phyloP scores from a whole-genome alignment of 2,888 invertebrate species.

The Euzophera pinguis region DNA sequence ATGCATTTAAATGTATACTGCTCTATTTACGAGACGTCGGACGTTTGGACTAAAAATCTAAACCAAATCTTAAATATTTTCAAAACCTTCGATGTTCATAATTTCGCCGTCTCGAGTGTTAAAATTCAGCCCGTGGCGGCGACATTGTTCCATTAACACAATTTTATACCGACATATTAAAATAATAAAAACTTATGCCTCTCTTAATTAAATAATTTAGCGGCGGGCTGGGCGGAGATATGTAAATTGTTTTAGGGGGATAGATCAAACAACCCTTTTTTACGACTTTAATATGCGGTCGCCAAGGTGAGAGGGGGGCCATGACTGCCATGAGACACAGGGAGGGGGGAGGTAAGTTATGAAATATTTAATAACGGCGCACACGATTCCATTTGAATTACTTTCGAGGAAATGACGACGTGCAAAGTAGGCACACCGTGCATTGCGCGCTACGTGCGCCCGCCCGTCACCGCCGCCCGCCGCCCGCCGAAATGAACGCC shows the following conservation, averaged over 20 bases:
- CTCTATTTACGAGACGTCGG: too few species aligned
- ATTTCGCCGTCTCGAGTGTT: conserved; percentile 54
- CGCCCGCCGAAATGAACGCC: conserved; percentile 42
- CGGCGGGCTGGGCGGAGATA: conserved; percentile 77
- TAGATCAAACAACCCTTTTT: conserved; percentile 82
- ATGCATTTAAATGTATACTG: too few species aligned
- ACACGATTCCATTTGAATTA: conserved; percentile 80
- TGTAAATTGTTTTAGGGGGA: conserved; percentile 81
- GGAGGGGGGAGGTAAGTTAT: conserved; percentile 68
- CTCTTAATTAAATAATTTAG: conserved; percentile 82
- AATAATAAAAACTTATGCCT: conserved; percentile 81
- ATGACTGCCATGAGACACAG: conserved; percentile 47
- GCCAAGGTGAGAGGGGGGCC: conserved; percentile 46
- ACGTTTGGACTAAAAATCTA: conserved; percentile 7
- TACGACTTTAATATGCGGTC: conserved; percentile 81
- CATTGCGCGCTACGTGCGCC: conserved; percentile 29
- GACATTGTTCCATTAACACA: conserved; percentile 76
- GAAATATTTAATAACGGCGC: conserved; percentile 80
- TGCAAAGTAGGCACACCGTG: conserved; percentile 56
- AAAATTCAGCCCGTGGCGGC: conserved; percentile 59
- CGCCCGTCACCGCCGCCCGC: conserved; percentile 15
- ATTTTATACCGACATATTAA: conserved; percentile 79
- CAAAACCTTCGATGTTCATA: conserved; percentile 55
- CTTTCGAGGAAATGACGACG: conserved; percentile 78
- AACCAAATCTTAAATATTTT: conserved; percentile 24